Base-by-base conservation (phyloP, 2,888 invertebrate genomes). In the Dorcus hopei region DNA sequence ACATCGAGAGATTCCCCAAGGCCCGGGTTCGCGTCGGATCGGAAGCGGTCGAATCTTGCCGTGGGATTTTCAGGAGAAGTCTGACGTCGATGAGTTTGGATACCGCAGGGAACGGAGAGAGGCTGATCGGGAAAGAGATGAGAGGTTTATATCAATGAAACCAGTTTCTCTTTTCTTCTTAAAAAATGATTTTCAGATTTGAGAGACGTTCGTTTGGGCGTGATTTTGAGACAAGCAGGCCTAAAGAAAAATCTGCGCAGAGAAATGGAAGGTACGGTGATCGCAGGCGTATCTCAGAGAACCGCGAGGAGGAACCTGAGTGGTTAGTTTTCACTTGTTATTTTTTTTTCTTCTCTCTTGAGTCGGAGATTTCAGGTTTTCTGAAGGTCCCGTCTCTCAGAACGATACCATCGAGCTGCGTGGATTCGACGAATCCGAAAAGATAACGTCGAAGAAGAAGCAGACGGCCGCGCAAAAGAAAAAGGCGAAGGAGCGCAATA, bases 391-490 rank as follows among this genome's bases (percentile, higher is more conserved):
- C 48, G 90, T 91, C 61, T 95, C 95, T 61, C 92, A 95, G 75
- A 81, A 88, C 72, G 97, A 97, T 71, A 94, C 93, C 40, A 97
- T 97, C 70, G 97, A 97, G 78, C 81, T 97, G 68, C 88, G 91
- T 49, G 97, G 97, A 14, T 97, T 97, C 79, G 95, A 96, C 70
- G 85, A 87, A 0, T 79, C 76, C 40, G 79, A 80, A 42, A 78
- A 62, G 53, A 60, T 58, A 50, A 50, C 52, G 49, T 52, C 41
- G 1, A 73, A 73, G 59, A 81, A 81, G 62, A 79, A 80, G 61
- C 75, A 76, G 54, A 77, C 80, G 2, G 73, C 79, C 3, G 77
- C 79, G 0, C 79, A 79, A 61, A 79, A 79, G 65, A 80, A 80
- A 67, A 59, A 54, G 45, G 54, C 61, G 11, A 59, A 65, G 54